Base-by-base conservation (phyloP, 2,113 vertebrate genomes). In the Catharus minimus region DNA sequence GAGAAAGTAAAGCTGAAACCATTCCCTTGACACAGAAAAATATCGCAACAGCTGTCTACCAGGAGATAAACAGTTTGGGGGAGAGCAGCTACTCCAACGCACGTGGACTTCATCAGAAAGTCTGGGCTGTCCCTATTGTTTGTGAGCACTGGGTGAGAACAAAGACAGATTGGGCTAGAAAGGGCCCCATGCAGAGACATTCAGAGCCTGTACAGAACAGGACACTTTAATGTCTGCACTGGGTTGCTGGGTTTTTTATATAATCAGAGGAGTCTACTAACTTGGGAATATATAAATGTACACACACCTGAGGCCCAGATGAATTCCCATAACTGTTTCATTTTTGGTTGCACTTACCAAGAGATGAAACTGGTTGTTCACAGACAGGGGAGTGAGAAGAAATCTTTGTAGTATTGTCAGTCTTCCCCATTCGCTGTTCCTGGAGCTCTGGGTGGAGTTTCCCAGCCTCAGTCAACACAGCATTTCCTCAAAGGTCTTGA, bases 111-210 rank as follows among this genome's bases (percentile, higher is more conserved):
- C 66, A 91, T 93, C 89, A 94, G 74, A 92, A 72, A 62, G 67
- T 57, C 82, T 69, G 67, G 66, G 82, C 78, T 88, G 43, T 85
- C 82, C 46, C 95, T 93, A 85, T 95, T 96, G 95, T 96, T 92
- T 77, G 72, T 66, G 55, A 94, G 79, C 67, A 50, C 71, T 58
- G 75, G 78, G 36, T 95, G 94, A 92, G 58, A 93, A 96, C 94
- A 96, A 95, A 93, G 86, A 61, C 55, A 92, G 95, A 96, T 91
- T 89, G 89, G 95, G 82, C 95, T 95, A 82, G 95, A 96, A 96
- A 92, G 47, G 82, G 89, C 89, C 75, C 64, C 87, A 88, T 18
- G n/a, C 64, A 91, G 74, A 92, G 85, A 85, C 30, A 84, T 90
- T 95, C 84, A 92, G 78, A 88, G 78, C 78, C 62, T 24, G 8